A percentile compares a stretch with the other conserved stretches of the same genome.
Conservation (phyloP, 2,113 vertebrate species). For the Caranx ignobilis region DNA sequence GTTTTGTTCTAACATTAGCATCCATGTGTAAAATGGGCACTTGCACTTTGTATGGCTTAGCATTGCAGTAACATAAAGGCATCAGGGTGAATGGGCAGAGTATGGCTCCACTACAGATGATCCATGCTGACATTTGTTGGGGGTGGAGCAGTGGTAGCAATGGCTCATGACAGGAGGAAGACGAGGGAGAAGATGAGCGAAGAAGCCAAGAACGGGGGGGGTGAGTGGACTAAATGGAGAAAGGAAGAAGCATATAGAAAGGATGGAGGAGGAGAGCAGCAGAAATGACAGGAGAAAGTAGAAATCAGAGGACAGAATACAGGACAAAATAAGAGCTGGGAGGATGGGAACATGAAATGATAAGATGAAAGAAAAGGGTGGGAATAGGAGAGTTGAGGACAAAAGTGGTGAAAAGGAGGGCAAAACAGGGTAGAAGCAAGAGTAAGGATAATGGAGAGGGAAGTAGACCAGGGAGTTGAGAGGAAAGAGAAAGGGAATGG, state of each 20-base stretch:
- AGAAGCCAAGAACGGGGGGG: constrained; percentile 18
- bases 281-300: constrained; percentile 17
- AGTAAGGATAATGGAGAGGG: constrained; percentile 27
- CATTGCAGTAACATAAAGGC: constrained; percentile 15
- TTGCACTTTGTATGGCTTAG: constrained; percentile 14
- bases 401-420: constrained; percentile 33
- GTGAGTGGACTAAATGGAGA: constrained; percentile 5
- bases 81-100: constrained; percentile 35
- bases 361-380: constrained; percentile 51
- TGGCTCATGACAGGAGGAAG: constrained; percentile 26
- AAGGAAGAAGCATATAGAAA: not conserved
- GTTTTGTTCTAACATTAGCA: constrained; percentile 53
- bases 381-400: constrained; percentile 34
- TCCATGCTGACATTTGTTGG: constrained; percentile 47
- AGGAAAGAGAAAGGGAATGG: not conserved
- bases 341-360: constrained; percentile 43
- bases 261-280: not conserved
- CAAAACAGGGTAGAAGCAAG: constrained; percentile 24
- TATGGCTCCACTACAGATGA: constrained; percentile 21
- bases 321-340: constrained; percentile 35
- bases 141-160: constrained; percentile 20
- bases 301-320: constrained; percentile 20
- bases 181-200: constrained; percentile 34
- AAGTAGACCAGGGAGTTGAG: constrained; percentile 23
- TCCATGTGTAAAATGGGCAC: constrained; percentile 37